These are phyloP conservation scores for Heterohyrax brucei DNA, from an alignment of 2,797 vertebrate genomes.

Conservation along the genomic window DNA sequence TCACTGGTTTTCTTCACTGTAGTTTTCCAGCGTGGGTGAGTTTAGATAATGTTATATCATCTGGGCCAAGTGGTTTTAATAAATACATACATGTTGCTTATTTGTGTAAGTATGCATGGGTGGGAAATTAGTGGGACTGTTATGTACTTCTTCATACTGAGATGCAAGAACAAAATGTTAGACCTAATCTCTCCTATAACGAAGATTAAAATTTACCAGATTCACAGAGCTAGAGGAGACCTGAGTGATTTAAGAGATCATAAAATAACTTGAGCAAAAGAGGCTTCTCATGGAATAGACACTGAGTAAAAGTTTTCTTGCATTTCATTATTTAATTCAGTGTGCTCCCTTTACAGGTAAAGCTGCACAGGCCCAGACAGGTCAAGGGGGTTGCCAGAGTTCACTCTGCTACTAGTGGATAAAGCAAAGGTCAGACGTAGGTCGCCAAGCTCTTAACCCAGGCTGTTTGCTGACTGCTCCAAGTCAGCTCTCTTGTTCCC, in stretches of 20 bases:
- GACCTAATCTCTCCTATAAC: not conserved
- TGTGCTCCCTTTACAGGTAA: not conserved
- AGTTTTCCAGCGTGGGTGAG: not conserved
- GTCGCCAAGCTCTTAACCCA: not conserved
- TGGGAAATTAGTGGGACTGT: not conserved
- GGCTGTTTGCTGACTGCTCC: not conserved
- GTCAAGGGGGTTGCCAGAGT: not conserved
- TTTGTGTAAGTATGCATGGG: not conserved
- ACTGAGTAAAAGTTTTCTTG: not conserved
- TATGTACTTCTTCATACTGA: not conserved
- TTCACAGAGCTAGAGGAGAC: not conserved
- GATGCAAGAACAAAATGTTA: constrained; percentile 24
- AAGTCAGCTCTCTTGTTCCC: not conserved
- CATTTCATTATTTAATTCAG: not conserved
- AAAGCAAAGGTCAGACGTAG: not conserved
- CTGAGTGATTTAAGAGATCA: not conserved
- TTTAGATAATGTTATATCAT: not conserved
- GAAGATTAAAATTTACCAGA: constrained; percentile 20
- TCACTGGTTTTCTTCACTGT: not conserved
- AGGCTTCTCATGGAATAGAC: not conserved
- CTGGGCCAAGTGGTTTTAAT: not conserved
- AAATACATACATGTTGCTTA: not conserved
- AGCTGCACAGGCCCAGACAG: not conserved
- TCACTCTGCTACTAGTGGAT: not conserved
- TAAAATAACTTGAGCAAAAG: not conserved